Evolutionary conservation across 2,113 vertebrate genomes (phyloP).

Genomic region (Cephalopterus ornatus): DNA sequence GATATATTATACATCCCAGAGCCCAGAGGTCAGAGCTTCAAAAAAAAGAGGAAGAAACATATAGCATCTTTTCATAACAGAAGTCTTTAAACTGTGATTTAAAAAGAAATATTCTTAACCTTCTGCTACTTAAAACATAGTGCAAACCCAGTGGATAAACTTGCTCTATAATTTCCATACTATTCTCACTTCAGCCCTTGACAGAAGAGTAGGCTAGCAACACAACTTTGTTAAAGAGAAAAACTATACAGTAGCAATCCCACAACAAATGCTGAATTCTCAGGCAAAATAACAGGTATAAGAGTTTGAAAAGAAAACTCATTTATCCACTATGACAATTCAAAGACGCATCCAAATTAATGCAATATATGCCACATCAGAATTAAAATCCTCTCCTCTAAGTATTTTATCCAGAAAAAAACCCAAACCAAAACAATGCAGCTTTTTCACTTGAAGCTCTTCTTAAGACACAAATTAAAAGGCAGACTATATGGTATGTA

Average conservation of each 20-base stretch:
- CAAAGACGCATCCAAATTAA: neutral
- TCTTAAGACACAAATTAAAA: neutral
- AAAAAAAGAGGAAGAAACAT: neutral
- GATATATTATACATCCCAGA: constrained; percentile 98
- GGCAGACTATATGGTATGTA: neutral
- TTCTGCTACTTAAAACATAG: neutral
- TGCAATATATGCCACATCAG: neutral
- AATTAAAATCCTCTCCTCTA: neutral
- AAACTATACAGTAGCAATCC: neutral
- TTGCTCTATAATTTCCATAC: neutral
- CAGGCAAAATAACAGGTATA: neutral
- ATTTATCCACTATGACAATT: neutral
- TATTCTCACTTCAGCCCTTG: neutral
- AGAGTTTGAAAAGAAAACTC: neutral
- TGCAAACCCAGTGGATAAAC: neutral
- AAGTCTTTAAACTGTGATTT: neutral
- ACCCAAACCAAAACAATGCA: neutral
- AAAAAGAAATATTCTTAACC: neutral
- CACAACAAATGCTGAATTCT: neutral
- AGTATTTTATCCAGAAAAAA: neutral
- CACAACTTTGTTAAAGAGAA: neutral
- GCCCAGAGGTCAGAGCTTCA: constrained; percentile 95
- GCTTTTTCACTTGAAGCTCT: neutral
- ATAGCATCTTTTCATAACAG: neutral
- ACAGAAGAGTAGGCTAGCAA: neutral